Evolutionary conservation across 2,797 vertebrate species (phyloP).

Genomic region (Pygocentrus nattereri): DNA sequence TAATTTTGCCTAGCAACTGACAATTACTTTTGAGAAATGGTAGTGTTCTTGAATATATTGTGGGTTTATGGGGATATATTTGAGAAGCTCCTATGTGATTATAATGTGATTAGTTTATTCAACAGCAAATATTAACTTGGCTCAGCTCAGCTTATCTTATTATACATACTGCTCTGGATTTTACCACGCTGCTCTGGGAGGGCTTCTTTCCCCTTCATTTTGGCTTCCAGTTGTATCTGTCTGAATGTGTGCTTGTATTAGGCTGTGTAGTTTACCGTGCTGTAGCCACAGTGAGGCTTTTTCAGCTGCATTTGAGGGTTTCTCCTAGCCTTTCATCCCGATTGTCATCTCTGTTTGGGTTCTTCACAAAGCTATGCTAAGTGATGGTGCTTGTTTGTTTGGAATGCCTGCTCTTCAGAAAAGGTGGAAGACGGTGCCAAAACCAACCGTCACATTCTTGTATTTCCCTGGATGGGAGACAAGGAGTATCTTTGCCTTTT

Average conservation of each 20-base stretch:
- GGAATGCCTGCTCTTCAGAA: conserved; percentile 33
- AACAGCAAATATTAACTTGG: conserved; percentile 5
- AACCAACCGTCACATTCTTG: conserved; percentile 57
- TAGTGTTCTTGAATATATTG: background rate
- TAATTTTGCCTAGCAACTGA: conserved; percentile 27
- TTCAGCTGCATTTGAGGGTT: conserved; percentile 51
- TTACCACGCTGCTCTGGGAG: background rate
- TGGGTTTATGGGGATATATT: background rate
- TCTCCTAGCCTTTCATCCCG: conserved; percentile 42
- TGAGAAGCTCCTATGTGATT: conserved; percentile 2
- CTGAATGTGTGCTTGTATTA: conserved; percentile 16
- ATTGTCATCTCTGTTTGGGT: conserved; percentile 49
- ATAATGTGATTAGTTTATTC: conserved; percentile 20
- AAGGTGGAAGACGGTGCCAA: conserved; percentile 50
- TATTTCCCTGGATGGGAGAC: conserved; percentile 21
- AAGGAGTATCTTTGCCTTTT: conserved; percentile 31
- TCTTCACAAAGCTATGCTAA: conserved; percentile 41
- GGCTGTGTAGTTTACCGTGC: background rate
- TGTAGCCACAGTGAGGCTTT: conserved; percentile 11
- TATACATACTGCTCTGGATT: background rate
- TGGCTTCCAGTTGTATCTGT: background rate
- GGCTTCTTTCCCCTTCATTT: background rate
- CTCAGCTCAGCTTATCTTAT: background rate
- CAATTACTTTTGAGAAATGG: background rate
- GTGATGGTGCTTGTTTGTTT: conserved; percentile 47